Conservation (phyloP, 1,140 invertebrate species). For the Contarinia nasturtii region DNA sequence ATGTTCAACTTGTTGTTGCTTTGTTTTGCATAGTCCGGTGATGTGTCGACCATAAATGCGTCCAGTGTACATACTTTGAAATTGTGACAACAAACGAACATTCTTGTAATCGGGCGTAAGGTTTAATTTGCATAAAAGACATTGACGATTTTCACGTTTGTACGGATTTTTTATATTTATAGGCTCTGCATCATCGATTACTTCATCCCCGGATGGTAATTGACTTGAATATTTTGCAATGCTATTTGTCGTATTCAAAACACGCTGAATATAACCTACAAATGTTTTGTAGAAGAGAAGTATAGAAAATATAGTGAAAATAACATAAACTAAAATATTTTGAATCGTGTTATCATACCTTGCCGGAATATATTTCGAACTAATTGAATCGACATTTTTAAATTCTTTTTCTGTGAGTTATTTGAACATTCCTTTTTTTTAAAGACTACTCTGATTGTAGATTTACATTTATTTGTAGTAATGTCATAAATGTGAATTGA, state of each 20-base stretch:
- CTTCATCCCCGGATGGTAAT: neutral
- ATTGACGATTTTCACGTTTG: slow-evolving; percentile 46
- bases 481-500: too few species aligned
- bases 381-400: too few species aligned
- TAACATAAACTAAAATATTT: neutral
- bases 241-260: neutral
- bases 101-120: slow-evolving; percentile 86
- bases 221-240: neutral
- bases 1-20: slow-evolving; percentile 46
- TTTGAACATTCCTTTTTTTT: too few species aligned
- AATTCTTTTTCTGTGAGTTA: too few species aligned
- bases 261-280: neutral
- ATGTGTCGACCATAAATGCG: slow-evolving; percentile 78
- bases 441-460: too few species aligned
- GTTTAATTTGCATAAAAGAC: slow-evolving; percentile 73
- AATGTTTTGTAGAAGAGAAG: neutral
- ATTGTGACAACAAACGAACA: slow-evolving; percentile 75
- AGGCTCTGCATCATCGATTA: slow-evolving; percentile 26
- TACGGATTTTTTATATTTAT: slow-evolving; percentile 67
- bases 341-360: neutral
- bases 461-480: too few species aligned
- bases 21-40: slow-evolving; percentile 63
- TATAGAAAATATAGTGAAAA: neutral
- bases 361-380: too few species aligned
- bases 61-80: slow-evolving; percentile 85